Evolutionary conservation across 2,888 invertebrate genomes (phyloP), one percentile per base, ranked within the genome.

Genomic region (Stenchaetothrips biformis): DNA sequence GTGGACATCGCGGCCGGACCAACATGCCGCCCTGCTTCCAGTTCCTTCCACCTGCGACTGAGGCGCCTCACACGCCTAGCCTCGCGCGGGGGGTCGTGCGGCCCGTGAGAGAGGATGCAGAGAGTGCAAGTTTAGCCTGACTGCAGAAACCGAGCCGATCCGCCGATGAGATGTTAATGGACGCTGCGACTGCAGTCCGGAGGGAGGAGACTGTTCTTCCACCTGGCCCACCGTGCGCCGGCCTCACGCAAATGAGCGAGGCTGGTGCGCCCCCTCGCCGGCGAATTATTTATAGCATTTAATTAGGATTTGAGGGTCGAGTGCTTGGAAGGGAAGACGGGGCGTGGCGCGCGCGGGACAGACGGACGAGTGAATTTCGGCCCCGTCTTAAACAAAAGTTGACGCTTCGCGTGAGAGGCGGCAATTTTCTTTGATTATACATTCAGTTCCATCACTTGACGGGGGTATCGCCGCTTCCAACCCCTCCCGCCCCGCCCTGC

Each of bases 401-500:
- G 67, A 74, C 67, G 67, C 67, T 74, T 74, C 67, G 67, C 67
- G 67, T 74, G 67, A 74, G 67, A 74, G 25, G 67, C 67, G 67
- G 67, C 67, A 74, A 74, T 74, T 74, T 74, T 74, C 67, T 74
- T 74, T 74, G 67, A 74, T 74, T 74, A 74, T 74, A 25, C 67
- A 74, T 74, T 74, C 67, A 74, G 67, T 74, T 11, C 67, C 67
- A 74, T 74, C 67, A 25, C 11, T 7, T 11, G 53, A 53, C 53
- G 53, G 53, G 53, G 53, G 1, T 53, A 53, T 53, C 53, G 13
- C 53, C 53, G 53, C 13, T 13, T 83, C 83, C 83, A 83, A 82
- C 82, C 81, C 79, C 81, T 83, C 83, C 80, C 81, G 82, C 82
- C 79, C 59, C 79, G n/a, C n/a, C 21, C 48, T 25, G 47, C 37